Evolutionary conservation across 1,140 invertebrate species (phyloP).

Genomic region (Notospermus geniculatus): DNA sequence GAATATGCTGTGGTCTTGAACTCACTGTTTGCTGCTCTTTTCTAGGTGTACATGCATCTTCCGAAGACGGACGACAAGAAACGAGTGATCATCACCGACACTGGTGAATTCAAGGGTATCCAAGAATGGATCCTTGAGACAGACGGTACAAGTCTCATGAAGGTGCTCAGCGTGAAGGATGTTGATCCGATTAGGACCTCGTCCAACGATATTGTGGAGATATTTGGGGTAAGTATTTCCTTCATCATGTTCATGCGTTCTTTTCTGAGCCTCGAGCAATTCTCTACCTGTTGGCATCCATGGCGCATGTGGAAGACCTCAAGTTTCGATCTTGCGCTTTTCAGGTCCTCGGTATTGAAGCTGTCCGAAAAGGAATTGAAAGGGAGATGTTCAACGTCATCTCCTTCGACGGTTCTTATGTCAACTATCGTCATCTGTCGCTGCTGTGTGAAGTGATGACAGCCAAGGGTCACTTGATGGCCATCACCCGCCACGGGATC

Average conservation of each 20-base stretch:
- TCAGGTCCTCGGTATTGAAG: slow-evolving; percentile 95
- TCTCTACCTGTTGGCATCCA: no score
- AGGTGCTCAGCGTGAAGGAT: slow-evolving; percentile 93
- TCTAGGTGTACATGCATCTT: slow-evolving; percentile 99
- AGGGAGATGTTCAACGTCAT: slow-evolving; percentile 99
- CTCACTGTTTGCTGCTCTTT: no score
- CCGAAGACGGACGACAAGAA: slow-evolving; percentile 99
- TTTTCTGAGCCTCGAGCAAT: no score
- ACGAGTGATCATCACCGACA: slow-evolving; percentile 93
- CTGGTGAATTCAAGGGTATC: slow-evolving; percentile 97
- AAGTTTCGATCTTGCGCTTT: no score
- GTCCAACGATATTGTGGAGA: slow-evolving; percentile 99
- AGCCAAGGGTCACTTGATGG: slow-evolving; percentile 99
- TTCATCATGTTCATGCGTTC: no score
- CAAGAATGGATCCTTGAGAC: slow-evolving; percentile 99
- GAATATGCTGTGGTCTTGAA: no score
- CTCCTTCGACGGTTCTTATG: slow-evolving; percentile 99
- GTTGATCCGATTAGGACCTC: slow-evolving; percentile 96
- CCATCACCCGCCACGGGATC: slow-evolving; percentile 99
- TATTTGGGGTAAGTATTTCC: slow-evolving; percentile 77
- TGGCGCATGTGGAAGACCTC: no score
- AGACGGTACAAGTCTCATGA: slow-evolving; percentile 97
- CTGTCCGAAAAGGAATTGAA: slow-evolving; percentile 98
- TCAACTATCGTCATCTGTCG: slow-evolving; percentile 99
- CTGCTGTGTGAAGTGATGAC: slow-evolving; percentile 99